Conservation (phyloP, 2,113 vertebrate genomes). For the Oxyruncus cristatus region DNA sequence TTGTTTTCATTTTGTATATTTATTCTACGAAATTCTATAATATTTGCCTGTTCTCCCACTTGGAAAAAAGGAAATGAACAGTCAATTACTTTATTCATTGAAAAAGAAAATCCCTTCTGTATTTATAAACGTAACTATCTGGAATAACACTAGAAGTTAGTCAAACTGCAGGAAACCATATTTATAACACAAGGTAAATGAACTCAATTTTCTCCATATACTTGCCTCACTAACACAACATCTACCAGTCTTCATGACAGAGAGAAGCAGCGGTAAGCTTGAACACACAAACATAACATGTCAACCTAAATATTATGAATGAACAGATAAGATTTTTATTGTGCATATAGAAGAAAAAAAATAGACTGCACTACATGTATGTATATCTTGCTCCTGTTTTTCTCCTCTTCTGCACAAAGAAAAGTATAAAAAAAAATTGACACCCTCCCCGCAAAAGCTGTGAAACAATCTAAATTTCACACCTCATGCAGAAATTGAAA, state of each 20-base stretch:
- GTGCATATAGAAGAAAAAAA: not conserved
- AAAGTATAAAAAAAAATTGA: not conserved
- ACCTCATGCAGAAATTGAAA: not conserved
- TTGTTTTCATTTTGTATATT: not conserved
- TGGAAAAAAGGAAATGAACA: not conserved
- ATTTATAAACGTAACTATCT: not conserved
- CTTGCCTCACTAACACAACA: not conserved
- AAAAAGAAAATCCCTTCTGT: not conserved
- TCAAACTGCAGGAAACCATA: not conserved
- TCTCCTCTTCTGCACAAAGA: not conserved
- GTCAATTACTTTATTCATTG: not conserved
- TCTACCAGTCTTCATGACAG: not conserved
- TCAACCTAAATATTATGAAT: not conserved
- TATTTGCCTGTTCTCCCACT: not conserved
- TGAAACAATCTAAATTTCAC: not conserved
- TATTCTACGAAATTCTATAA: not conserved
- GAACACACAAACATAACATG: rapidly evolving
- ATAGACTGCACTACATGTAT: not conserved
- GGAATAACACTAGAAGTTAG: not conserved
- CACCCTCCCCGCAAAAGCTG: not conserved
- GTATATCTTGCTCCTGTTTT: not conserved
- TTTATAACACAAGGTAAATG: not conserved
- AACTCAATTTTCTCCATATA: not conserved
- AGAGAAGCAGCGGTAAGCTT: not conserved
- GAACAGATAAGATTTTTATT: not conserved